phyloP scores from a whole-genome alignment of 2,888 invertebrate species.

The Ophion ventricosus region DNA sequence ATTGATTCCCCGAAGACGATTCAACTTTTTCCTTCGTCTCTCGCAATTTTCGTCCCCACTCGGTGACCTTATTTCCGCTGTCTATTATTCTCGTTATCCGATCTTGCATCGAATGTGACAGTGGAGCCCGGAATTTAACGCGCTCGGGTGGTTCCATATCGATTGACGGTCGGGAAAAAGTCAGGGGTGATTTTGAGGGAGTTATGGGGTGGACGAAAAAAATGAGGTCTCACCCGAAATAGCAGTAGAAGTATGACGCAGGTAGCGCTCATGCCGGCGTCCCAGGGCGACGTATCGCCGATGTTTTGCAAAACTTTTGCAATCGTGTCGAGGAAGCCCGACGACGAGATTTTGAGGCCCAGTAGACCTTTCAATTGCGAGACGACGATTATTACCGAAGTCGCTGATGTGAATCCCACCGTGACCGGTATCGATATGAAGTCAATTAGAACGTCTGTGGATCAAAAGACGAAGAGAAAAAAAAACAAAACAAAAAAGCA shows the following conservation, averaged over 20 bases:
- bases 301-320: conserved; percentile 89
- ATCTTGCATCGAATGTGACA: too few relatives aligned
- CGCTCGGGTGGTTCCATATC: too few relatives aligned
- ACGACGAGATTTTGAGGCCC: conserved; percentile 89
- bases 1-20: too few relatives aligned
- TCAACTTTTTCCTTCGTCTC: too few relatives aligned
- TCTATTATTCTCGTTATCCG: too few relatives aligned
- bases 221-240: conserved; percentile 87
- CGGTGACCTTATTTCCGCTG: too few relatives aligned
- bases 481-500: neutral
- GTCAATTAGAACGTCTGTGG: conserved; percentile 92
- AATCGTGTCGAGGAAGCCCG: conserved; percentile 90
- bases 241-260: conserved; percentile 90
- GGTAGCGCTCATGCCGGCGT: conserved; percentile 88
- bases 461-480: neutral
- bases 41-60: too few relatives aligned
- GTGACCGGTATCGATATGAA: conserved; percentile 96
- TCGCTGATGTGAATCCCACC: conserved; percentile 95
- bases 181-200: too few relatives aligned
- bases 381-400: conserved; percentile 94
- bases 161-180: too few relatives aligned
- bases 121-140: too few relatives aligned
- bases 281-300: conserved; percentile 87
- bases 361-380: conserved; percentile 92
- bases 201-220: conserved; percentile 63